These are phyloP conservation scores for Automeris io DNA, from an alignment of 2,888 invertebrate species.

Conservation along the genomic window DNA sequence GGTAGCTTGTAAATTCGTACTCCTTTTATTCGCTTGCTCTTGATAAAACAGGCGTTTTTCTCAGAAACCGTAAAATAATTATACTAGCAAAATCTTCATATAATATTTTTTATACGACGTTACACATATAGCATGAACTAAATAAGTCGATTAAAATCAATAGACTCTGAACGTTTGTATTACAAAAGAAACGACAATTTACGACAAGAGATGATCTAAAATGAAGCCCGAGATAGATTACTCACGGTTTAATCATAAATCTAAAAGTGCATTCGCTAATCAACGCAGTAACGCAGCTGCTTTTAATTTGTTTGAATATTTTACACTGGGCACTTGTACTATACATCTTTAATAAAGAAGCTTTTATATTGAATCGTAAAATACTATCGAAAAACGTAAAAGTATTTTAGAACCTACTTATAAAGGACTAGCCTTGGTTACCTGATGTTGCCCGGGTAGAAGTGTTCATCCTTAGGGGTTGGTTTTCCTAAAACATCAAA, in stretches of 20 bases:
- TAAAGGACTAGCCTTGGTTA: no score
- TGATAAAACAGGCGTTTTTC: no score
- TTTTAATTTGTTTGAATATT: constrained; percentile 61
- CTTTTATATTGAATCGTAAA: constrained; percentile 24
- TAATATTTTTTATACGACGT: not conserved
- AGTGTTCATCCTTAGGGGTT: no score
- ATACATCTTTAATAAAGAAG: constrained; percentile 25
- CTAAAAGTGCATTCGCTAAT: constrained; percentile 60
- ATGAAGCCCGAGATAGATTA: constrained; percentile 16
- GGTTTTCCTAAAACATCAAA: no score
- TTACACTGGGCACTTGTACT: constrained; percentile 37
- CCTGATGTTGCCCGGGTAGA: no score
- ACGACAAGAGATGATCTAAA: constrained; percentile 10
- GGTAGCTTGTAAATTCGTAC: no score
- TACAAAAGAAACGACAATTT: constrained; percentile 6
- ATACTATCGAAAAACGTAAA: constrained; percentile 18
- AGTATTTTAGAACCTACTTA: constrained; percentile 11
- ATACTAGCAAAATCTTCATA: no score
- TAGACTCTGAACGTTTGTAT: constrained; percentile 5
- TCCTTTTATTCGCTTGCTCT: no score
- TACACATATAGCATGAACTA: not conserved
- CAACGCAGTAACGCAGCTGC: constrained; percentile 56
- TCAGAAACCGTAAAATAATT: no score
- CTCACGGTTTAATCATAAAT: constrained; percentile 38
- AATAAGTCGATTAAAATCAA: constrained; percentile 3